Evolutionary conservation across 1,140 invertebrate species (phyloP).

Genomic region (Rhyacophila brunnea): DNA sequence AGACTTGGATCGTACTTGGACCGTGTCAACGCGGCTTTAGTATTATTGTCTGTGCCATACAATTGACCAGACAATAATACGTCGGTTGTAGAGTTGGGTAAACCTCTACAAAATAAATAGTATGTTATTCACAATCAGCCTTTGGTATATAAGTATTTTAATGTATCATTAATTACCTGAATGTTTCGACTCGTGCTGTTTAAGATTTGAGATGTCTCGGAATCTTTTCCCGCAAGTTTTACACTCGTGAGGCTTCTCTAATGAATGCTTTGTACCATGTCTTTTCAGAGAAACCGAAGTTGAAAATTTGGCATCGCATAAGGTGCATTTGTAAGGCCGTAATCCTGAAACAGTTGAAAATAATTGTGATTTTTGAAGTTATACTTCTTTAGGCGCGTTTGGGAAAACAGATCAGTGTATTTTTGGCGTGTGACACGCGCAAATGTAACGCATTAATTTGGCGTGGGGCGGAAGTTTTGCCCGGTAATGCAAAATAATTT

Average conservation of each 20-base stretch:
- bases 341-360: too few relatives aligned
- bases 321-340: conserved; percentile 4
- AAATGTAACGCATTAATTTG: too few relatives aligned
- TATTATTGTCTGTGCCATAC: background rate
- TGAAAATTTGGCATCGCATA: conserved; percentile 18
- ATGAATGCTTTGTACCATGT: conserved; percentile 58
- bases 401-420: too few relatives aligned
- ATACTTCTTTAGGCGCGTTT: too few relatives aligned
- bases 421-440: too few relatives aligned
- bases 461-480: too few relatives aligned
- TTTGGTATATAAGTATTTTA: background rate
- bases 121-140: too few relatives aligned
- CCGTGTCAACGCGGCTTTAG: background rate
- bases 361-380: too few relatives aligned
- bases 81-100: too few relatives aligned
- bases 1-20: too few relatives aligned
- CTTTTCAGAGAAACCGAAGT: conserved; percentile 37
- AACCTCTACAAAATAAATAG: too few relatives aligned
- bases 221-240: conserved; percentile 66
- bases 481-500: too few relatives aligned
- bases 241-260: conserved; percentile 69
- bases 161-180: conserved; percentile 3
- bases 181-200: conserved; percentile 18
- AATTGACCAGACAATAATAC: background rate
- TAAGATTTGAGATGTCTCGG: conserved; percentile 44